Percentiles rank a stretch among this genome's conserved stretches.
phyloP scores from a whole-genome alignment of 2,113 vertebrate species.

The Ochotona curzoniae region DNA sequence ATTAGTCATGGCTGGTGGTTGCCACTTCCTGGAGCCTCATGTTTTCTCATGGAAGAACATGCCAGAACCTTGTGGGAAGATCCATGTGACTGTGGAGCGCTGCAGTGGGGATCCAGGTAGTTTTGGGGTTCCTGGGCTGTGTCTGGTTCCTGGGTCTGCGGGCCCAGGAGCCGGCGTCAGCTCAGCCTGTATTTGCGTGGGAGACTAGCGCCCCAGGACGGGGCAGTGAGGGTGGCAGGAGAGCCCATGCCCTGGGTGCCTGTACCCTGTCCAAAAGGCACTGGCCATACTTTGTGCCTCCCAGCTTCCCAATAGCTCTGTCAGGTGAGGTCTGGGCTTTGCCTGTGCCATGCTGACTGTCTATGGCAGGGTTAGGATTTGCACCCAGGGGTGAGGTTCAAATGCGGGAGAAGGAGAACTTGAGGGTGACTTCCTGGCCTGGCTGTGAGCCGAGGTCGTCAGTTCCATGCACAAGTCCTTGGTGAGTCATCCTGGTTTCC shows the following conservation, averaged over 20 bases:
- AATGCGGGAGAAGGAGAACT: not conserved
- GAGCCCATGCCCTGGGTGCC: not conserved
- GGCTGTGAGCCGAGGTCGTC: not conserved
- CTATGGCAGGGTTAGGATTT: not conserved
- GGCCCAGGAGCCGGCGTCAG: not conserved
- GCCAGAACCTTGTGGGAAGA: not conserved
- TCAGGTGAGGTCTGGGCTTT: not conserved
- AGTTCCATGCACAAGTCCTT: not conserved
- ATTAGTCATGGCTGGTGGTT: not conserved
- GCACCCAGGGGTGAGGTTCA: not conserved
- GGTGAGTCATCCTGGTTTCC: too few relatives aligned
- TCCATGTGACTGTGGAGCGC: rapidly evolving
- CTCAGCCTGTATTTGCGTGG: rapidly evolving
- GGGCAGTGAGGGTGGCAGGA: too few relatives aligned
- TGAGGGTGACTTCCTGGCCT: not conserved
- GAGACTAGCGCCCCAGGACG: rapidly evolving
- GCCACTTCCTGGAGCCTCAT: not conserved
- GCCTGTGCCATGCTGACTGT: not conserved
- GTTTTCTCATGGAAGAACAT: not conserved
- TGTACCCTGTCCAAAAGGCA: rapidly evolving
- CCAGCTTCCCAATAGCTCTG: not conserved
- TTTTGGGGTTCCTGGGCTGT: not conserved
- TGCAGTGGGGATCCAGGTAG: rapidly evolving
- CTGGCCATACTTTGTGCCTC: not conserved
- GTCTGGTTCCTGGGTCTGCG: not conserved